phyloP scores from a whole-genome alignment of 2,113 vertebrate species.

The Nicator chloris region DNA sequence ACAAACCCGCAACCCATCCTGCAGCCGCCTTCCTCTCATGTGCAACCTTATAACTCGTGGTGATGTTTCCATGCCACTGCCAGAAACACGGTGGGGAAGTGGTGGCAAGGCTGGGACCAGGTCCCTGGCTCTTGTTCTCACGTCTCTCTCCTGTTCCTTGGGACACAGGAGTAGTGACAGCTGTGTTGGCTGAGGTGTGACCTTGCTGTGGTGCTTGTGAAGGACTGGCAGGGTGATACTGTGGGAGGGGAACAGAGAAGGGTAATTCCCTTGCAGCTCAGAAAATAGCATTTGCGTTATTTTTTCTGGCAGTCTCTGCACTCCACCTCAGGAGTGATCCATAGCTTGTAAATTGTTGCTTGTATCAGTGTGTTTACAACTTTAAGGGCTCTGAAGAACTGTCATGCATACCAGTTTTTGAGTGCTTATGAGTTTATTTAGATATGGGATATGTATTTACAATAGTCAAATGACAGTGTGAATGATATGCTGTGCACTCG shows the following conservation, averaged over 20 bases:
- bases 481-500: fast-evolving
- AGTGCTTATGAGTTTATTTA: background rate
- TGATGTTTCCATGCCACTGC: background rate
- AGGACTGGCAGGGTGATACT: background rate
- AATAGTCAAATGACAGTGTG: background rate
- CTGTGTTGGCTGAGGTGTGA: background rate
- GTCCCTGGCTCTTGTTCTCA: background rate
- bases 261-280: background rate
- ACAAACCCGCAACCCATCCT: background rate
- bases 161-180: background rate
- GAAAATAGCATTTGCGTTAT: background rate
- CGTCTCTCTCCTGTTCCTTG: background rate
- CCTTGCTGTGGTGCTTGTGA: background rate
- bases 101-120: background rate
- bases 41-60: background rate
- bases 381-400: background rate
- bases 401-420: background rate
- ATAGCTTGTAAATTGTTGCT: background rate
- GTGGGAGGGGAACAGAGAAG: background rate
- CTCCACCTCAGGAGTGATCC: background rate
- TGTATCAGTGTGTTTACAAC: background rate
- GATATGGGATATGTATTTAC: background rate
- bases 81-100: fast-evolving
- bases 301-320: background rate
- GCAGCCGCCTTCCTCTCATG: fast-evolving